Evolutionary conservation across 1,140 invertebrate species (phyloP), one percentile per base, ranked within the genome.

Genomic region (Thaumetopoea pityocampa): DNA sequence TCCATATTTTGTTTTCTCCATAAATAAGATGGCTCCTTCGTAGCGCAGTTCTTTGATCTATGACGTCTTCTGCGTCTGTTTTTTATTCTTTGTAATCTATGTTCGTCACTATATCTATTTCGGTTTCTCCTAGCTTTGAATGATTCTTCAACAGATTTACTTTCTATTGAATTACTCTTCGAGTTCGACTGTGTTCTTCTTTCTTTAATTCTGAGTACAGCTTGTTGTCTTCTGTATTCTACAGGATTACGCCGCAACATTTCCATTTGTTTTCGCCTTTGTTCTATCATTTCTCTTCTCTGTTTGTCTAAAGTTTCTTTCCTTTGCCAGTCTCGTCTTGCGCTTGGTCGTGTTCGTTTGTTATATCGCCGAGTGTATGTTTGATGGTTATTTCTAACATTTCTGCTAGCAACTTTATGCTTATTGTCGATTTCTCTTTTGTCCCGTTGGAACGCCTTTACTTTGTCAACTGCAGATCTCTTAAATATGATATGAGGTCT

Each of bases 401-500:
- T 23, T 14, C 41, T 51, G 11, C 9, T 27, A n/a, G 44, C 44
- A 27, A 43, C 35, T 27, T 42, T 57, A 12, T 23, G 40, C 54
- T 27, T 65, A 7, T 40, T 61, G 12, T 76, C 42, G 4, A 68
- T 42, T 47, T 69, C 61, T 55, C 77, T 71, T 29, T 80, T 82
- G 30, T 50, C 51, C 67, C 81, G 72, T 48, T 82, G 67, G 56
- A 57, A 76, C 33, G 78, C 71, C 49, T 68, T 41, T 12, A 74
- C 61, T 61, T 81, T 79, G 46, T 79, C 68, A n/a, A 80, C 83
- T 5, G 90, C 88, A 24, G 90, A 89, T 65, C 91, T 86, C 64
- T 90, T 91, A 66, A 89, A 93, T 28, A 93, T 79, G 40, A 93
- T 86, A 63, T 93, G 91, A 37, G 89, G 88, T 63, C 89, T 87